Evolutionary conservation across 2,797 vertebrate genomes (phyloP).

Genomic region (Garrulus glandarius): DNA sequence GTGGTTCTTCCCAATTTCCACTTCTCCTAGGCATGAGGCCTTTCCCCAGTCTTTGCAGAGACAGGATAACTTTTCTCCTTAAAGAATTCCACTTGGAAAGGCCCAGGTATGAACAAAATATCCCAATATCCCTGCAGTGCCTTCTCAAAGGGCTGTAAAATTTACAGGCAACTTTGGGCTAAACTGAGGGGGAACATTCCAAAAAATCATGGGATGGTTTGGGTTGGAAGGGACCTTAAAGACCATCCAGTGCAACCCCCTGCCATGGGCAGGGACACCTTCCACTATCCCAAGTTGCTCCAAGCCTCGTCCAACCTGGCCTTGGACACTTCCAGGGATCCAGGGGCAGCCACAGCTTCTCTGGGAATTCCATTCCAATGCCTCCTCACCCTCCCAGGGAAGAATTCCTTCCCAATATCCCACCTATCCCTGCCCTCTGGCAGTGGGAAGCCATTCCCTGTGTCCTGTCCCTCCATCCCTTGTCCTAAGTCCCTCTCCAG

Average conservation of each 20-base stretch:
- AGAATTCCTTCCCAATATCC: neutral
- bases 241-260: accelerated
- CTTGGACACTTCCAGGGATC: neutral
- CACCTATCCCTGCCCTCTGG: accelerated
- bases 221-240: neutral
- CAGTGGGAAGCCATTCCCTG: neutral
- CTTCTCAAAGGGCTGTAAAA: neutral
- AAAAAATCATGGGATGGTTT: neutral
- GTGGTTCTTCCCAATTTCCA: neutral
- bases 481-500: neutral
- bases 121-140: neutral
- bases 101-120: neutral
- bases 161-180: neutral
- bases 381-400: accelerated
- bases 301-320: accelerated
- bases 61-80: neutral
- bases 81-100: neutral
- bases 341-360: accelerated
- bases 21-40: neutral
- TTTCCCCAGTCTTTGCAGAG: neutral
- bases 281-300: accelerated
- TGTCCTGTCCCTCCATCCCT: accelerated
- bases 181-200: neutral
- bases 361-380: accelerated
- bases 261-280: neutral